phyloP scores from a whole-genome alignment of 2,888 invertebrate species.

The Spisula subtruncata region DNA sequence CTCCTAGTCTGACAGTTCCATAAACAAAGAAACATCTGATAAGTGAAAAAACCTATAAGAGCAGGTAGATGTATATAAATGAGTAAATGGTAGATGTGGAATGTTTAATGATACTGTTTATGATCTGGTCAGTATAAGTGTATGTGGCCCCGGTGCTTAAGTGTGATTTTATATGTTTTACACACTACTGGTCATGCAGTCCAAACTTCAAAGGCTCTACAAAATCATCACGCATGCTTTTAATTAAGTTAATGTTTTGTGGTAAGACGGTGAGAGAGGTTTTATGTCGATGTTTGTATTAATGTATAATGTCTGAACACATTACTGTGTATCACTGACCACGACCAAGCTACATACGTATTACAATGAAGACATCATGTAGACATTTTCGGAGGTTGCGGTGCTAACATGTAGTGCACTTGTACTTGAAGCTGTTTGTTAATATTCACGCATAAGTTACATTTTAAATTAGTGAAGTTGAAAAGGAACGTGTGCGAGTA shows the following conservation, averaged over 20 bases:
- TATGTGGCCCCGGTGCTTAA: neutral
- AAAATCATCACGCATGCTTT: slow-evolving; percentile 44
- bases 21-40: slow-evolving; percentile 7
- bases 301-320: neutral
- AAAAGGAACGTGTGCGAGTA: no score
- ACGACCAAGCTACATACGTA: neutral
- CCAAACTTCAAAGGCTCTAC: slow-evolving; percentile 47
- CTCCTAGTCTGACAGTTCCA: no score
- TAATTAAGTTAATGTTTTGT: slow-evolving; percentile 51
- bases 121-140: slow-evolving; percentile 36
- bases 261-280: neutral
- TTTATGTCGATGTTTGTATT: slow-evolving; percentile 1
- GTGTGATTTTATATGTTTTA: neutral
- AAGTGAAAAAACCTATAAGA: neutral
- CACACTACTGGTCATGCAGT: slow-evolving; percentile 51
- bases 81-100: neutral
- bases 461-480: no score
- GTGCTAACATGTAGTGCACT: no score
- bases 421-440: no score
- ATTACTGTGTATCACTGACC: neutral
- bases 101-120: neutral
- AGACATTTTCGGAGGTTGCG: no score
- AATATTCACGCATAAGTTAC: no score
- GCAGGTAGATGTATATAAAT: neutral
- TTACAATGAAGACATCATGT: no score